Conservation (phyloP, 2,888 invertebrate species). For the Oxyscelio sp. region DNA sequence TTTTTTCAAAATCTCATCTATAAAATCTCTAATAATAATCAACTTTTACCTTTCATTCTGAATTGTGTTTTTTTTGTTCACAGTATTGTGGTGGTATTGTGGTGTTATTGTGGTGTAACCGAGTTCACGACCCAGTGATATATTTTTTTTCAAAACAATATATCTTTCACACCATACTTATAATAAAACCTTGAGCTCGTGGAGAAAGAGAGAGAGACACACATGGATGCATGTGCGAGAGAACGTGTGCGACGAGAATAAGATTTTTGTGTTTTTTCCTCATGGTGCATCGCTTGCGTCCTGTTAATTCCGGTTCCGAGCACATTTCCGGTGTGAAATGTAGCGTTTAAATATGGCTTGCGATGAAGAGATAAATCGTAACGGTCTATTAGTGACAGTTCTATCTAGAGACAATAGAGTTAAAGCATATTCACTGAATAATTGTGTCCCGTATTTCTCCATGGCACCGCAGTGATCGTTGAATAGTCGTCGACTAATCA, state of each 20-base stretch:
- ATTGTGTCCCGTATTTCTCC: constrained; percentile 64
- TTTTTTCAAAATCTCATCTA: too few species aligned
- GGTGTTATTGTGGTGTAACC: too few species aligned
- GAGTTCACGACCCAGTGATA: too few species aligned
- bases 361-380: constrained; percentile 71
- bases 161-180: too few species aligned
- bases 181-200: too few species aligned
- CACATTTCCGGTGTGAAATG: constrained; percentile 60
- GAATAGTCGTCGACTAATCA: constrained; percentile 74
- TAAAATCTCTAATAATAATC: too few species aligned
- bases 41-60: too few species aligned
- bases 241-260: constrained; percentile 36
- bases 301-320: constrained; percentile 60
- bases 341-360: constrained; percentile 70
- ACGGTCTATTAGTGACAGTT: constrained; percentile 79
- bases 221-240: constrained; percentile 6
- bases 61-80: too few species aligned
- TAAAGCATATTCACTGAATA: constrained; percentile 72
- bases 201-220: constrained; percentile 10
- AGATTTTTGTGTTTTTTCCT: constrained; percentile 58
- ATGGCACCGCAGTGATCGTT: constrained; percentile 63
- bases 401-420: constrained; percentile 82
- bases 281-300: constrained; percentile 47
- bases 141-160: too few species aligned
- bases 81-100: too few species aligned